Base-by-base conservation (phyloP, 2,113 vertebrate species). In the Nibea coibor region DNA sequence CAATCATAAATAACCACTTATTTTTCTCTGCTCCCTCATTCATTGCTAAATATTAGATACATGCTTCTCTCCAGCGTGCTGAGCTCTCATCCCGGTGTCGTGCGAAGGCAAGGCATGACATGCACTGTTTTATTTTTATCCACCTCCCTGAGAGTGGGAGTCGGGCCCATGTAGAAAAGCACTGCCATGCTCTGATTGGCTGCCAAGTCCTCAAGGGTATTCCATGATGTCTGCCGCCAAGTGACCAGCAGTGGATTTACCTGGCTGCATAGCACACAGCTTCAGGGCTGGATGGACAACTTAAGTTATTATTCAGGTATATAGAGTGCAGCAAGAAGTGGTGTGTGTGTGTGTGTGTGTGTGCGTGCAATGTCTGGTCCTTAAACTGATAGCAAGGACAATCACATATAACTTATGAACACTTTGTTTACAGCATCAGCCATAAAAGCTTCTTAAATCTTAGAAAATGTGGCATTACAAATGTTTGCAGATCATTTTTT, bases 11-110 rank as follows among this genome's bases (percentile, higher is more conserved):
- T 82, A 84, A 61, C 67, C 68, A 70, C 69, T 75, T 69, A 31
- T 70, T 75, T 75, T 65, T 71, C 42, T 72, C 63, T 42, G 42
- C 62, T 79, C 16, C 19, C 57, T 68, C 61, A 35, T 78, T 86
- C 71, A 87, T 91, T 86, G 82, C 87, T 92, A 86, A 85, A 91
- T 93, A 84, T 91, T 91, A 69, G 80, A 91, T 92, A 78, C 43
- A 31, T 67, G 58, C 53, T 31, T 83, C 51, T 76, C 43, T 82
- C 59, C 63, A 11, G 57, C 35, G 43, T 45, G 62, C 74, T 11
- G 2, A 65, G 68, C 84, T 79, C 64, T 64, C 76, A 48, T 77
- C 62, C 10, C 14, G 24, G 57, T 84, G 75, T 81, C 50, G 71
- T 90, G 85, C 81, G 4, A 91, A 87, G 81, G 71, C 70, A 8